These are phyloP conservation scores for Oscheius sp. DNA, from an alignment of 2,888 invertebrate species.

Conservation along the genomic window DNA sequence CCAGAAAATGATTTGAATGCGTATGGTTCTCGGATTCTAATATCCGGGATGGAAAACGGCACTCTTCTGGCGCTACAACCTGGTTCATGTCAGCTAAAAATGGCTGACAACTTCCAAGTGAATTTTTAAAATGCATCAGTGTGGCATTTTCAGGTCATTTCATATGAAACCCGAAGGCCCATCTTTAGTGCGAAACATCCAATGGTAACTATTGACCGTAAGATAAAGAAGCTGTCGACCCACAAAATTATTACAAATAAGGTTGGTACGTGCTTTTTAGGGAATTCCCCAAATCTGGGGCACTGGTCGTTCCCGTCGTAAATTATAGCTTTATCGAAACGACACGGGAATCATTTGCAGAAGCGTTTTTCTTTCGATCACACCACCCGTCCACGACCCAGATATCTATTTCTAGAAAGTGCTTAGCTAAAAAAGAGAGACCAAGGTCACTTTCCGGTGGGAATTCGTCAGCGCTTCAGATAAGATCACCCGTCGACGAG, in stretches of 20 bases:
- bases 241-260: constrained; percentile 66
- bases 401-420: background rate
- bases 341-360: background rate
- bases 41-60: constrained; percentile 58
- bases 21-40: constrained; percentile 60
- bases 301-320: background rate
- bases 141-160: constrained; percentile 52
- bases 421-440: background rate
- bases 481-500: constrained; percentile 69
- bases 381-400: background rate
- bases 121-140: background rate
- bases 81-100: constrained; percentile 64
- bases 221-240: constrained; percentile 64
- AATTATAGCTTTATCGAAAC: background rate
- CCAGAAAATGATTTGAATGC: constrained; percentile 56
- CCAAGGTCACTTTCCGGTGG: background rate
- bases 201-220: constrained; percentile 64
- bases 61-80: constrained; percentile 63
- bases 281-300: background rate
- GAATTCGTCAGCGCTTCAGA: constrained; percentile 44
- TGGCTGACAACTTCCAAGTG: constrained; percentile 64
- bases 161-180: constrained; percentile 54
- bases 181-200: constrained; percentile 71
- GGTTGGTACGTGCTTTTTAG: constrained; percentile 47
- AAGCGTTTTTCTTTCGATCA: background rate